phyloP scores from a whole-genome alignment of 1,140 invertebrate species.

The Pentalonia nigronervosa region DNA sequence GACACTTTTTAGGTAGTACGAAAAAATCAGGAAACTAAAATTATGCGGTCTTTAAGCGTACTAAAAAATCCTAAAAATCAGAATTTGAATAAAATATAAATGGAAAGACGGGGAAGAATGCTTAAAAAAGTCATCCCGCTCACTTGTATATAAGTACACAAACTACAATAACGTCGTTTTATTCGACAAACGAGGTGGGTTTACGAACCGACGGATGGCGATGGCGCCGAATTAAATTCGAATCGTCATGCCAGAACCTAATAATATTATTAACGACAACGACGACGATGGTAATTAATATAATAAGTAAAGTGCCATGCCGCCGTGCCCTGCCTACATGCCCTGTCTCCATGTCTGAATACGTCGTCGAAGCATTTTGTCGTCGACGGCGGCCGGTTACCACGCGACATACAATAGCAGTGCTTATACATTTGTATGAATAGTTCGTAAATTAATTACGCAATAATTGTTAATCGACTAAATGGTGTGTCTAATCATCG shows the following conservation, averaged over 20 bases:
- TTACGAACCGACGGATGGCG: background rate
- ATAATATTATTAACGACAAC: background rate
- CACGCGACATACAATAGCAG: background rate
- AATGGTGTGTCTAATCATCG: background rate
- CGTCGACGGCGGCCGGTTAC: background rate
- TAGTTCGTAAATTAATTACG: background rate
- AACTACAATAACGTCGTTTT: background rate
- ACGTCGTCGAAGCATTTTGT: background rate
- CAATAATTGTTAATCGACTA: background rate
- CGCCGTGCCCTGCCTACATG: background rate
- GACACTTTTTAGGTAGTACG: no score
- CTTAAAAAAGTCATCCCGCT: no score
- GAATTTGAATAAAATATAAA: no score
- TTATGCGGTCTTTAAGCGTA: no score
- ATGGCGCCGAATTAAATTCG: background rate
- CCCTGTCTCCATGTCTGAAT: background rate
- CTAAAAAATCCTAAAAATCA: no score
- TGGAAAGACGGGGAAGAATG: no score
- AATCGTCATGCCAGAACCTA: background rate
- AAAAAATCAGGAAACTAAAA: no score
- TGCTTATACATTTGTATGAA: background rate
- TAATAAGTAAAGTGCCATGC: background rate
- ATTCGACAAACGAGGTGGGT: background rate
- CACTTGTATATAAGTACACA: no score
- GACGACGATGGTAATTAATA: background rate